A percentile compares a stretch with the other conserved stretches of the same genome.
Conservation (phyloP, 1,140 invertebrate genomes). For the Aradophagus sp. region DNA sequence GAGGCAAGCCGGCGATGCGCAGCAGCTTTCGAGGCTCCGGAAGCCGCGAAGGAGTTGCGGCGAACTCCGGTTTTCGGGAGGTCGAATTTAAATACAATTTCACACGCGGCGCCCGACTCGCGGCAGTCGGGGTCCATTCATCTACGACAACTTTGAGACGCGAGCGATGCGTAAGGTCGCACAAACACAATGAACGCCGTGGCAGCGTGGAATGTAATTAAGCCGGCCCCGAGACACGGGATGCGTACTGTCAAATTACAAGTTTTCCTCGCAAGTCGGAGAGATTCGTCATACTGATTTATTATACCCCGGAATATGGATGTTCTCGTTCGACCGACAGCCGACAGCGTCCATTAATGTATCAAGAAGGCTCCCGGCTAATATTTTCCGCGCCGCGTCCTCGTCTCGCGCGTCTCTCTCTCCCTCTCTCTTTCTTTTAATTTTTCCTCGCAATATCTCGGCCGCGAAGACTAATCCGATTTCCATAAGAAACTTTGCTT, state of each 20-base stretch:
- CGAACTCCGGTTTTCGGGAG: no score
- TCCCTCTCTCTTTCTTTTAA: no score
- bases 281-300: constrained; percentile 71
- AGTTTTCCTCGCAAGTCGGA: constrained; percentile 56
- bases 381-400: not conserved
- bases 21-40: no score
- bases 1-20: no score
- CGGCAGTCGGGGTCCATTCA: constrained; percentile 51
- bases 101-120: no score
- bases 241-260: constrained; percentile 73
- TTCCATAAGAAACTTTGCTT: constrained; percentile 1
- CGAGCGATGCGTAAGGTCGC: constrained; percentile 56
- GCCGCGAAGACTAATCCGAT: constrained; percentile 4
- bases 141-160: constrained; percentile 53
- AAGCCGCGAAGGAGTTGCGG: no score
- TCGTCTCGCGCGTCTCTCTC: not conserved
- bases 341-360: constrained; percentile 45
- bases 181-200: constrained; percentile 64
- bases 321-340: constrained; percentile 32
- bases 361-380: constrained; percentile 22
- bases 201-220: constrained; percentile 73
- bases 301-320: constrained; percentile 61
- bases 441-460: not conserved
- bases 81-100: no score
- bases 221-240: constrained; percentile 66